Base-by-base conservation (phyloP, 2,113 vertebrate species). In the Ciconia stormi region DNA sequence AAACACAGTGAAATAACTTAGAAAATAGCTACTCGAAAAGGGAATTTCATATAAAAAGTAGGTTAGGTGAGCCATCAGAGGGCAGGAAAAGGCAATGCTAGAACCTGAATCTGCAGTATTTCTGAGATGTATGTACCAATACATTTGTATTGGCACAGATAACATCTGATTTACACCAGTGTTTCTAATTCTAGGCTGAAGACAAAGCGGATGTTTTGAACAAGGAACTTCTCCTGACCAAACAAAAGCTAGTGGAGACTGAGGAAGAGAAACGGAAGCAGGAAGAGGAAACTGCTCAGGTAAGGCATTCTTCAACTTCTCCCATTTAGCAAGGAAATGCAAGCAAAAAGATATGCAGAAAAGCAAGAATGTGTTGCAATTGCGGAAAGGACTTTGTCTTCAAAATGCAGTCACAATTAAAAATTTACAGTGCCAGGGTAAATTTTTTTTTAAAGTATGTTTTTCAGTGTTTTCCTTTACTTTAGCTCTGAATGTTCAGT, bases 151-250 rank as follows among this genome's bases (percentile, higher is more conserved):
- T 40, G 66, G 61, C 73, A 47, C 58, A 62, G 74, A 2, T 30
- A 46, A 36, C 13, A 6, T 6, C 50, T 61, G 16, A n/a, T 59
- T 84, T 27, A 67, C 58, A 52, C 40, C 16, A 20, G 8, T 3
- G 1, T 69, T 80, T 81, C 59, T 84, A 26, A n/a, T 80, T 71
- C 26, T 96, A 99, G 99, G 99, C 98, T 11, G 99, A 99, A 97
- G 99, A 99, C 98, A 99, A 99, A 96, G 99, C 99, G 0, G 99
- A 99, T 56, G 98, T 99, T 80, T 74, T 99, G 97, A 99, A 99
- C 97, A 99, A 99, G 96, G 99, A 99, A 92, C 98, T 99, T 72
- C 98, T 99, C 69, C 96, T 99, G 97, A 99, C 99, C 83, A 99
- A 99, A 79, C 99, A 99, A 95, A 99, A 98, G 72, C 98, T 99